phyloP scores from a whole-genome alignment of 2,113 vertebrate genomes.

The Sturnus vulgaris region DNA sequence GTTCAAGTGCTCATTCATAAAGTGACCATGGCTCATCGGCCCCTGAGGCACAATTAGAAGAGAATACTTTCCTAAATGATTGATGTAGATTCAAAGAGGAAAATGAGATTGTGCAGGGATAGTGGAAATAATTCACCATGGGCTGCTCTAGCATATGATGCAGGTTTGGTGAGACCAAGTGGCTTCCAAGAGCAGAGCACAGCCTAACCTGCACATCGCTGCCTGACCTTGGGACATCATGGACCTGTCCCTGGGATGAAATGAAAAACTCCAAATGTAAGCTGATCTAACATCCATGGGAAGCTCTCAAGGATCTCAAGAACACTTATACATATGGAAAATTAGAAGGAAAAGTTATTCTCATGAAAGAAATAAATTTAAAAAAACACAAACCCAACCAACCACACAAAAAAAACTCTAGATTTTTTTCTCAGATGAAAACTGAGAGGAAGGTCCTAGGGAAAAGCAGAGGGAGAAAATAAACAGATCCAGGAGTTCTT shows the following conservation, averaged over 20 bases:
- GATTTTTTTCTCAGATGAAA: no score
- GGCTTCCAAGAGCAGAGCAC: background rate
- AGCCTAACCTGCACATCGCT: background rate
- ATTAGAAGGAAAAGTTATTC: background rate
- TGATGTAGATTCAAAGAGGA: background rate
- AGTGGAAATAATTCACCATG: background rate
- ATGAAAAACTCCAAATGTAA: background rate
- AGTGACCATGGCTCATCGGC: constrained; percentile 31
- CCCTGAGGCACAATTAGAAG: background rate
- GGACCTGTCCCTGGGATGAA: background rate
- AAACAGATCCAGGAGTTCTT: background rate
- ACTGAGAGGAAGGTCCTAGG: background rate
- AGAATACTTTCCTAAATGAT: constrained; percentile 16
- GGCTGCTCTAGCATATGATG: background rate
- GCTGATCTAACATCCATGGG: background rate
- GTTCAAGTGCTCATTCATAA: constrained; percentile 6
- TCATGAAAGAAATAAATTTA: background rate
- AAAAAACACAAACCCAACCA: no score
- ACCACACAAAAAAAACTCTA: background rate
- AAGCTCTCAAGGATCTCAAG: background rate
- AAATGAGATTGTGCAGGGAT: background rate
- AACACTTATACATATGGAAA: background rate
- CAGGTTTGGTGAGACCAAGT: background rate
- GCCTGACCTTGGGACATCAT: background rate
- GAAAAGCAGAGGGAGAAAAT: background rate